Base-by-base conservation (phyloP, 2,888 invertebrate species). In the Anthophora plumipes region DNA sequence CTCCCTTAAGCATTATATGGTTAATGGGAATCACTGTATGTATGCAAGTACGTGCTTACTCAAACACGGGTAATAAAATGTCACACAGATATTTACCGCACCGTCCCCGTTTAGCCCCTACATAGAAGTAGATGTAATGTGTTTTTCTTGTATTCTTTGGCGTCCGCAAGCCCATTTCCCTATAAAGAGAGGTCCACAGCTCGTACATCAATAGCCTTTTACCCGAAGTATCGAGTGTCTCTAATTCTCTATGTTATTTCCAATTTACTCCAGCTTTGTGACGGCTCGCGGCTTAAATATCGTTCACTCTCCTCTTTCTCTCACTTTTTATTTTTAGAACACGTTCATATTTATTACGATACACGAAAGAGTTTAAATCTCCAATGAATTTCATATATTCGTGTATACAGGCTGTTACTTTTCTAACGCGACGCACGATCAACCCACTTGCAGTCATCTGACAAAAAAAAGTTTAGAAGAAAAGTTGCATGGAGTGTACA, bases 61-160 rank as follows among this genome's bases (percentile, higher is more conserved):
- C n/a, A n/a, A n/a, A n/a, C 17, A 52, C 37, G 46, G 14, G 17
- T 14, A 4, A 37, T 17, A 11, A 46, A 73, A 66, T 46, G 52
- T 25, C 20, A 48, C 37, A 22, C 25, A 25, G 41, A 41, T 61
- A 41, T 63, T 25, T 12, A n/a, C 37, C 31, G 60, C 22, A 20
- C 9, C 6, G 31, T 22, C 22, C 17, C 5, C 6, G 9, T 57
- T 31, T 12, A 8, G 7, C 14, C 39, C 14, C 46, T 31, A 31
- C 50, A 55, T 59, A 37, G 54, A 59, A 57, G 46, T 76, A 72
- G 57, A 20, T 75, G 63, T 72, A 82, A 83, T 80, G 83, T 78
- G 72, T 48, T 82, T 83, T 41, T 39, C 73, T 67, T 76, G 83
- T 63, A 67, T 74, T 73, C 39, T 73, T 52, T 43, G 11, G n/a